Conservation (phyloP, 1,140 invertebrate genomes). For the Oedothorax gibbosus region DNA sequence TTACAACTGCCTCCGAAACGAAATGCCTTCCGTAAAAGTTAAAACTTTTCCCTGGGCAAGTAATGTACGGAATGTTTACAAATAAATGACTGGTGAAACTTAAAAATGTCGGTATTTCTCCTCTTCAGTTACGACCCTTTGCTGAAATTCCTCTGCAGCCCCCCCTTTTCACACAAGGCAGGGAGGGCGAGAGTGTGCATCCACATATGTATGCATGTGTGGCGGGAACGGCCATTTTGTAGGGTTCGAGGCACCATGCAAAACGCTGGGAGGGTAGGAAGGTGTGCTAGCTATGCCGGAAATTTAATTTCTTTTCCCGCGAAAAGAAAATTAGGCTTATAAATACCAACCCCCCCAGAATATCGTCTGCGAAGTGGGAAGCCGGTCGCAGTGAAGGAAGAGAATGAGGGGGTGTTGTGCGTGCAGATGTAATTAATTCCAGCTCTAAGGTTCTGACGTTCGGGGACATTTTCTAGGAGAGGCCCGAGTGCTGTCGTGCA, state of each 20-base stretch:
- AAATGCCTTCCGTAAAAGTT: slow-evolving; percentile 50
- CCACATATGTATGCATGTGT: slow-evolving; percentile 13
- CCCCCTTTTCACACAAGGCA: background rate
- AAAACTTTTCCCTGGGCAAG: slow-evolving; percentile 33
- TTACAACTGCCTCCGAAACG: slow-evolving; percentile 40
- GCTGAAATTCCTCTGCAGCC: background rate
- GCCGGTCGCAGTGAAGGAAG: background rate
- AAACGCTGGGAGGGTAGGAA: slow-evolving; percentile 30
- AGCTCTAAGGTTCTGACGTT: slow-evolving; percentile 53
- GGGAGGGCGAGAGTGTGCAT: background rate
- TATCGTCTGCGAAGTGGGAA: background rate
- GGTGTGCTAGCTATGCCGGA: slow-evolving; percentile 52
- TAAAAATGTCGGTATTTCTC: slow-evolving; percentile 55
- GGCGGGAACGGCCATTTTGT: slow-evolving; percentile 29
- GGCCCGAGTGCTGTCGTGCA: slow-evolving; percentile 49
- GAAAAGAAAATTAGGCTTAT: slow-evolving; percentile 62
- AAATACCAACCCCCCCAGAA: slow-evolving; percentile 54
- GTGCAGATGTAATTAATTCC: slow-evolving; percentile 59
- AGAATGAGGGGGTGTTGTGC: slow-evolving; percentile 32
- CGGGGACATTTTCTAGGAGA: slow-evolving; percentile 30
- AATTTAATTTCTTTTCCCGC: slow-evolving; percentile 60
- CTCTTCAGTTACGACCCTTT: background rate
- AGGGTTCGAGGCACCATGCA: slow-evolving; percentile 24
- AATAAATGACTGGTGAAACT: slow-evolving; percentile 60
- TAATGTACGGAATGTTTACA: slow-evolving; percentile 57